Evolutionary conservation across 2,888 invertebrate genomes (phyloP), one percentile per base, ranked within the genome.

Genomic region (Ophioninae sp.): DNA sequence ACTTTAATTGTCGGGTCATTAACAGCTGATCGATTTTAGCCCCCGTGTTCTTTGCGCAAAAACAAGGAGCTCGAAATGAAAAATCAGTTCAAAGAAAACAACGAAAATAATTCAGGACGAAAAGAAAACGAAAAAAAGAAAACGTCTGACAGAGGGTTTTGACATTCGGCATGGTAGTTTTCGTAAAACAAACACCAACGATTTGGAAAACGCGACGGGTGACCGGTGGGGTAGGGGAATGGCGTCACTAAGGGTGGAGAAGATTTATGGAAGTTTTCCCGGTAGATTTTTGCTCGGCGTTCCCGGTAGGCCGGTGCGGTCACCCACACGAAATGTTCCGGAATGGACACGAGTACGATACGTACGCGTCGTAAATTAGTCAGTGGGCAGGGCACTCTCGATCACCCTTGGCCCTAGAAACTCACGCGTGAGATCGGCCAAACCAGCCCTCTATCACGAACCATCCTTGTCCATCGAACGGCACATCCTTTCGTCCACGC

Each of bases 281-380:
- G 87, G 85, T 79, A 64, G 82, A 85, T 88, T 87, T 84, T 87
- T 62, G 86, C 75, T 75, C 62, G 79, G 57, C 37, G 57, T 86
- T 85, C 82, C 57, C 85, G 50, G 85, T 86, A 86, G 85, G 82
- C 85, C 50, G 30, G 50, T 87, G 87, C 84, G 88, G 88, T 89
- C 88, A 87, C 85, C 88, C 87, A 86, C 86, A 64, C 17, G 67
- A 57, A 37, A 39, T 70, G 21, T 67, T 44, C n/a, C 69, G 56
- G 30, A 61, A 17, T 10, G 30, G 39, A 67, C 41, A 80, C 83
- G 81, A 84, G 81, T 81, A 78, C 84, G 81, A 81, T 83, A 75
- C 78, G 50, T 50, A 50, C 72, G 56, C 72, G 74, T 79, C 75
- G 78, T 84, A 84, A 84, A 81, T 84, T 81, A 84, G 57, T 78